Evolutionary conservation across 2,113 vertebrate species (phyloP).

Genomic region (Esox niger): DNA sequence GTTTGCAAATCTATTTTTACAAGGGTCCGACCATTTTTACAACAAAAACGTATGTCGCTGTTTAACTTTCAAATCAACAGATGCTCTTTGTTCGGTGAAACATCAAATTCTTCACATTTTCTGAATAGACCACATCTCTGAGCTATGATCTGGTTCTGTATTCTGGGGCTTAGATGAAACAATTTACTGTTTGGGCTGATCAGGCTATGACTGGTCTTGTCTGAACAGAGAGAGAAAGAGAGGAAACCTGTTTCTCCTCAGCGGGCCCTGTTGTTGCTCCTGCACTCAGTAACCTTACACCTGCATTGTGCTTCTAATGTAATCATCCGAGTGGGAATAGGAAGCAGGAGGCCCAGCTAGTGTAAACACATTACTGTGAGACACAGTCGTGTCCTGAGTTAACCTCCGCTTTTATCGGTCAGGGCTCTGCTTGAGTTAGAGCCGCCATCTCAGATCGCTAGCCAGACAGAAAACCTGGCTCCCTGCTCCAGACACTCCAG

Average conservation of each 20-base stretch:
- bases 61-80: too few relatives aligned
- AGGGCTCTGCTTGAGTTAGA: background rate
- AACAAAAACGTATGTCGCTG: too few relatives aligned
- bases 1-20: too few relatives aligned
- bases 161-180: conserved; percentile 32
- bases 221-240: background rate
- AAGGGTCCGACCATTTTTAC: too few relatives aligned
- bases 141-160: conserved; percentile 35
- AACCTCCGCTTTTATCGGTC: conserved; percentile 50
- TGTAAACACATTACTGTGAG: conserved; percentile 75
- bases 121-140: conserved; percentile 30
- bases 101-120: conserved; percentile 29
- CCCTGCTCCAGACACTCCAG: too few relatives aligned
- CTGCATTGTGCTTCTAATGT: conserved; percentile 72
- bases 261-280: conserved; percentile 30
- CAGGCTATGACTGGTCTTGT: conserved; percentile 41
- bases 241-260: background rate
- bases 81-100: conserved; percentile 37
- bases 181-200: conserved; percentile 37
- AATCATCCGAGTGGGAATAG: conserved; percentile 70
- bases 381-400: conserved; percentile 66
- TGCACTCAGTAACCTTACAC: conserved; percentile 72
- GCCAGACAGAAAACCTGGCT: conserved; percentile 56
- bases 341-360: conserved; percentile 68
- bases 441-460: conserved; percentile 51